These are phyloP conservation scores for Charina bottae DNA, from an alignment of 2,113 vertebrate genomes.

Conservation along the genomic window DNA sequence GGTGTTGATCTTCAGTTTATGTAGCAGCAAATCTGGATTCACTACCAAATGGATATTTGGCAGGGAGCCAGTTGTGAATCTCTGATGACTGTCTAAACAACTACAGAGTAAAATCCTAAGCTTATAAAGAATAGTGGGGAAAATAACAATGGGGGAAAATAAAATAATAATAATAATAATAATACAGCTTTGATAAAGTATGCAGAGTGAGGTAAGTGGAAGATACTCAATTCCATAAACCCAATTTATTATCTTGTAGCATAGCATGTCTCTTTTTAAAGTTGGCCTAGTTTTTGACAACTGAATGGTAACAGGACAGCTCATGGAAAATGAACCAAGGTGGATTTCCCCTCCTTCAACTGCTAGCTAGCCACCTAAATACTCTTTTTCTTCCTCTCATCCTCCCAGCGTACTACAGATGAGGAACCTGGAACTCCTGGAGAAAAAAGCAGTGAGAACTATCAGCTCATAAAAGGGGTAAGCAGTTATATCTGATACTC, in stretches of 20 bases:
- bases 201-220: neutral
- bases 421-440: slow-evolving; percentile 74
- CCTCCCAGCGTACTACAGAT: slow-evolving; percentile 63
- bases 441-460: slow-evolving; percentile 93
- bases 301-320: neutral
- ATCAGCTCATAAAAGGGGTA: slow-evolving; percentile 93
- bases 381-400: neutral
- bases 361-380: neutral
- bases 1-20: neutral
- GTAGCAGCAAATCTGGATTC: neutral
- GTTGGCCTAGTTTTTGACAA: neutral
- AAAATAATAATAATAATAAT: neutral
- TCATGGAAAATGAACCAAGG: neutral
- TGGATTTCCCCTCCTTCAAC: neutral
- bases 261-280: neutral
- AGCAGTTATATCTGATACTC: slow-evolving; percentile 14
- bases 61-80: neutral
- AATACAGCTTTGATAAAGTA: neutral
- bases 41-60: neutral
- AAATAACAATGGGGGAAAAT: neutral
- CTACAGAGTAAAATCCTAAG: neutral
- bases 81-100: neutral
- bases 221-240: neutral
- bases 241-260: neutral
- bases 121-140: neutral